These are phyloP conservation scores for Glyptemys insculpta DNA, from an alignment of 2,797 vertebrate genomes.

Conservation along the genomic window DNA sequence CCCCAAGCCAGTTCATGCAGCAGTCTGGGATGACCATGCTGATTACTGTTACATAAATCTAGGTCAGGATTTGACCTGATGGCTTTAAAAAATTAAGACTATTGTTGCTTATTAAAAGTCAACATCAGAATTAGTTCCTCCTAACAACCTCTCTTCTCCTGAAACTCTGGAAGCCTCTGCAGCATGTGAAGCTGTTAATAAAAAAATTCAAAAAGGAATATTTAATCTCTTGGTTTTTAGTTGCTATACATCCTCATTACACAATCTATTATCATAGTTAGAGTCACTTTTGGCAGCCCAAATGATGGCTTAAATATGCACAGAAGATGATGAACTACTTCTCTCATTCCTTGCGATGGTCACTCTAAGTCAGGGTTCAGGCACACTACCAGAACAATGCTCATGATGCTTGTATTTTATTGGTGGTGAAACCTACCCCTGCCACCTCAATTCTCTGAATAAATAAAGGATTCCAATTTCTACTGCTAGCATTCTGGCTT, in stretches of 20 bases:
- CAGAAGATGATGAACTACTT: not conserved
- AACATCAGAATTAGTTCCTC: not conserved
- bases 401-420: not conserved
- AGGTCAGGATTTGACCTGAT: not conserved
- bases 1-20: not conserved
- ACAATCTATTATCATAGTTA: not conserved
- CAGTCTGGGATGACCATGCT: not conserved
- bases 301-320: not conserved
- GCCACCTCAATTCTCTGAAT: not conserved
- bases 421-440: constrained; percentile 7
- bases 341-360: not conserved
- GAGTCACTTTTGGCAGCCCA: not conserved
- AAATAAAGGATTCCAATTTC: constrained; percentile 36
- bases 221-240: not conserved
- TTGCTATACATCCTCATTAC: not conserved
- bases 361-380: not conserved
- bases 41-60: not conserved
- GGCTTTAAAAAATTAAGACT: not conserved
- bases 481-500: constrained; percentile 54
- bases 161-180: not conserved
- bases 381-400: not conserved
- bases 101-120: not conserved
- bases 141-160: not conserved
- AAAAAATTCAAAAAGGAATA: constrained; percentile 12
- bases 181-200: not conserved